Percentiles rank a stretch among this genome's conserved stretches.
Conservation (phyloP, 2,888 invertebrate species). For the Standfussiana lucernea region DNA sequence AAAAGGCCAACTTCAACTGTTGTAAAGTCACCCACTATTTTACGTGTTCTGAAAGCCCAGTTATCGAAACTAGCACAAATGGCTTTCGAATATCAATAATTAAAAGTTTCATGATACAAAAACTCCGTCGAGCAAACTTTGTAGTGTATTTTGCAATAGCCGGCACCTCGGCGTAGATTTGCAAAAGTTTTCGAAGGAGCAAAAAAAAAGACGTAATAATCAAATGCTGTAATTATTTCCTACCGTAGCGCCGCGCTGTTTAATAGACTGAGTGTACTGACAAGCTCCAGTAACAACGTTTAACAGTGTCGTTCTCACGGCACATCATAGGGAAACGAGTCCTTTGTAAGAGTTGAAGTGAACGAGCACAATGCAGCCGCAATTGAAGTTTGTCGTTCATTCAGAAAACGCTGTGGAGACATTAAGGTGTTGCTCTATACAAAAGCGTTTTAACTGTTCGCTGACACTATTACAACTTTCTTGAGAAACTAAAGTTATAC, state of each 20-base stretch:
- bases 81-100: conserved; percentile 69
- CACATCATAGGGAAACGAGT: neutral
- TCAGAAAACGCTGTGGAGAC: conserved; percentile 14
- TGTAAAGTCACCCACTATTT: conserved; percentile 16
- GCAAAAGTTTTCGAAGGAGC: conserved; percentile 3
- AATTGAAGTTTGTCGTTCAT: conserved; percentile 24
- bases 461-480: conserved; percentile 8
- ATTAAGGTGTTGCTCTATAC: conserved; percentile 13
- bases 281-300: conserved; percentile 20
- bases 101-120: conserved; percentile 71
- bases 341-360: conserved; percentile 12
- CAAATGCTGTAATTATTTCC: conserved; percentile 14
- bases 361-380: conserved; percentile 18
- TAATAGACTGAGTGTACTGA: conserved; percentile 20
- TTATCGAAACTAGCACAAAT: conserved; percentile 47
- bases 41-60: conserved; percentile 18
- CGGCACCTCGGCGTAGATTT: conserved; percentile 29
- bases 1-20: neutral
- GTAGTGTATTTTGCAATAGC: conserved; percentile 20
- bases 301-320: conserved; percentile 25
- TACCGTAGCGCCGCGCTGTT: neutral
- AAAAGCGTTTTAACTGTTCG: conserved; percentile 7
- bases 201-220: conserved; percentile 3
- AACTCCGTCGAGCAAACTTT: conserved; percentile 48
- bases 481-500: neutral